phyloP scores from a whole-genome alignment of 2,888 invertebrate genomes.

The Brenthis ino region DNA sequence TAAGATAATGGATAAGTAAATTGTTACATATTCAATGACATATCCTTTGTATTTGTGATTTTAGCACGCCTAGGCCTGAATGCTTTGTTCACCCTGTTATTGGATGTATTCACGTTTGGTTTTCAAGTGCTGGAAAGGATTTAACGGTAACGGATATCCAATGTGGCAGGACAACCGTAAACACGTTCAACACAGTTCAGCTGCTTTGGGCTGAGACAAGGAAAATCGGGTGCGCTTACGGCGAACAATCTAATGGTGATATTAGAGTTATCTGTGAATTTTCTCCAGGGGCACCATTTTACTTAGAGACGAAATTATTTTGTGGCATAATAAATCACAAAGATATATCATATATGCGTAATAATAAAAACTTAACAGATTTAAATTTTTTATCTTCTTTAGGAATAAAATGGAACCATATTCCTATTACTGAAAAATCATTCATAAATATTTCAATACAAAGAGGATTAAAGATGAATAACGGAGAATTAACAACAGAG shows the following conservation, averaged over 20 bases:
- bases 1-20: not conserved
- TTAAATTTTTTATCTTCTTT: conserved; percentile 45
- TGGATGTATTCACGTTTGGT: conserved; percentile 72
- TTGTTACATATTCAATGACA: conserved; percentile 1
- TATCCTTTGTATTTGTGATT: conserved; percentile 35
- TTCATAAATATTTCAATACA: not conserved
- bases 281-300: conserved; percentile 68
- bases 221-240: conserved; percentile 73
- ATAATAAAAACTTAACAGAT: conserved; percentile 30
- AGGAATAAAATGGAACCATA: conserved; percentile 45
- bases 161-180: conserved; percentile 60
- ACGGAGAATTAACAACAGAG: not conserved
- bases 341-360: conserved; percentile 40
- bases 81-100: conserved; percentile 63
- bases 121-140: conserved; percentile 56
- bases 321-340: conserved; percentile 63
- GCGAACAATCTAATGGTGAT: conserved; percentile 54
- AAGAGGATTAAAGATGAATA: not conserved
- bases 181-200: conserved; percentile 63
- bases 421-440: conserved; percentile 10
- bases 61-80: conserved; percentile 64
- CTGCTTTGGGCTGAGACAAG: conserved; percentile 68
- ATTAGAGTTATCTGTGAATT: conserved; percentile 70
- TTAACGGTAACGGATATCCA: conserved; percentile 57
- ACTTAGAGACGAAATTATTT: conserved; percentile 55